phyloP scores from a whole-genome alignment of 2,113 vertebrate species.

The Stigmatopora argus region DNA sequence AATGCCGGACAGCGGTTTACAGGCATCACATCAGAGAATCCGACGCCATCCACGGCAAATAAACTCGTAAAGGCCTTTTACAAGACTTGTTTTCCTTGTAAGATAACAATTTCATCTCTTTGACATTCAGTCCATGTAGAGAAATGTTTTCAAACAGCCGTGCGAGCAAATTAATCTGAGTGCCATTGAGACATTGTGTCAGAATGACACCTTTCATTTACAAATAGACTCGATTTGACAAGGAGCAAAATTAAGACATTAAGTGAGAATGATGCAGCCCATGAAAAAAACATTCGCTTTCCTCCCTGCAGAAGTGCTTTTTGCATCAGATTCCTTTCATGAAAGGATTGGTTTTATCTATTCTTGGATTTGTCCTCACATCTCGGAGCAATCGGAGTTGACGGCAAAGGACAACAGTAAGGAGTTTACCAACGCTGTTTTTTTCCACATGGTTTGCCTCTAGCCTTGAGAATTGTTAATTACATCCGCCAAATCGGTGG shows the following conservation, averaged over 20 bases:
- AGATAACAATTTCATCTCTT: constrained; percentile 5
- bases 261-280: not conserved
- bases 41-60: not conserved
- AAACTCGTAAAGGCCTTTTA: not conserved
- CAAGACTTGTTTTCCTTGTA: not conserved
- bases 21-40: not conserved
- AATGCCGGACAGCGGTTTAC: constrained; percentile 7
- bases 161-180: not conserved
- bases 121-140: not conserved
- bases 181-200: not conserved
- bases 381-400: not conserved
- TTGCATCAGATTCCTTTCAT: not conserved
- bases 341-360: constrained; percentile 1
- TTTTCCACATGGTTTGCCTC: not conserved
- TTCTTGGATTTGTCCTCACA: constrained; percentile 6
- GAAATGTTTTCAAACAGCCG: not conserved
- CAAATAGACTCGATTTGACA: not conserved
- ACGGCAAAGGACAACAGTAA: constrained; percentile 2
- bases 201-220: constrained; percentile 3
- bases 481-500: not conserved
- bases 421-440: not conserved
- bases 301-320: not conserved
- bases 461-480: not conserved
- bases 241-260: not conserved
- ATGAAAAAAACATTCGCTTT: not conserved